Conservation (phyloP, 2,888 invertebrate genomes). For the Neoaliturus tenellus region DNA sequence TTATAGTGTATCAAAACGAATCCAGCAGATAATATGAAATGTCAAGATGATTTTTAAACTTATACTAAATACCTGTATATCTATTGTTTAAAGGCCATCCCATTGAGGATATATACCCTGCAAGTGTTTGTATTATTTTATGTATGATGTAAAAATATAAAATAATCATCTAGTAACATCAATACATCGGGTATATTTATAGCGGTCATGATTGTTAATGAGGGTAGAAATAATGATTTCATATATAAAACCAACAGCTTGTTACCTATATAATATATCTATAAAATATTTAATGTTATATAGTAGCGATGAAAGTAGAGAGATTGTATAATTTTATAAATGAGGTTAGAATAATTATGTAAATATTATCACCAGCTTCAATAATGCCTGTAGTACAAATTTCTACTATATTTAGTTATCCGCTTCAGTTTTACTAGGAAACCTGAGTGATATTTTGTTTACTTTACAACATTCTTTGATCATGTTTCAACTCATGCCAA, state of each 20-base stretch:
- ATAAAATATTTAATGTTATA: slow-evolving; percentile 14
- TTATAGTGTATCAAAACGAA: too few relatives aligned
- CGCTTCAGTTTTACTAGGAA: background rate
- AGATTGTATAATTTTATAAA: background rate
- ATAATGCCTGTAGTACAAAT: background rate
- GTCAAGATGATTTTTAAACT: slow-evolving; percentile 52
- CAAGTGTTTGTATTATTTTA: slow-evolving; percentile 64
- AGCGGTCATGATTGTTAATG: slow-evolving; percentile 55
- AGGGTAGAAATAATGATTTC: background rate
- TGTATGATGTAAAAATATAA: slow-evolving; percentile 63
- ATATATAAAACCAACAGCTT: background rate
- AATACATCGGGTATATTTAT: slow-evolving; percentile 64
- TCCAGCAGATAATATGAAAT: slow-evolving; percentile 22
- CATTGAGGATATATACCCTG: slow-evolving; percentile 65
- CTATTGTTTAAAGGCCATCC: slow-evolving; percentile 66
- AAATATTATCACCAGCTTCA: slow-evolving; percentile 33
- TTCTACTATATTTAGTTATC: background rate
- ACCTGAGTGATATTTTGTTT: slow-evolving; percentile 12
- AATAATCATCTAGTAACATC: slow-evolving; percentile 64
- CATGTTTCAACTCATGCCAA: background rate
- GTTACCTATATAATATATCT: slow-evolving; percentile 32
- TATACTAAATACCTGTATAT: slow-evolving; percentile 66
- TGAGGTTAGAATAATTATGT: slow-evolving; percentile 14
- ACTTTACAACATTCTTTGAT: background rate
- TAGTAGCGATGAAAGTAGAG: background rate